Evolutionary conservation across 1,140 invertebrate species (phyloP), one percentile per base, ranked within the genome.

Genomic region (Doryteuthis pealeii): DNA sequence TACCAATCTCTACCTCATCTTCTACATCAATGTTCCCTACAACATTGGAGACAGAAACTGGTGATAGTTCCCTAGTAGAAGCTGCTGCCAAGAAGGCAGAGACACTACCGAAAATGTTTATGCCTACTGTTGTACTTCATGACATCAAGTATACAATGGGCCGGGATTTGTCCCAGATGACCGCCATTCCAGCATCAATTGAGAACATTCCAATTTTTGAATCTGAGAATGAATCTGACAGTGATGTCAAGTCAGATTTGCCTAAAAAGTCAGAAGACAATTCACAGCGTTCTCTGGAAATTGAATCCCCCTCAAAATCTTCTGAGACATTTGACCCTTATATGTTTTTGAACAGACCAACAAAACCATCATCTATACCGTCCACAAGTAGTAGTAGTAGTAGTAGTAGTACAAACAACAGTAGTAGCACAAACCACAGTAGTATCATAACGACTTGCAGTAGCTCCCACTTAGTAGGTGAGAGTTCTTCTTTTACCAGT

Each of bases 191-290:
- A n/a, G 18, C 54, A 15, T 62, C 54, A 6, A 62, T 62, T n/a
- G 54, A 62, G 54, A 62, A 62, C 54, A 62, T 62, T 62, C 54
- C 54, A 62, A 62, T 62, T 28, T 62, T 62, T 62, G 54, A 62
- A n/a, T 62, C 54, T 62, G 54, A 62, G 18, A 62, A 62, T 62
- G 54, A 62, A n/a, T 62, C 54, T 22, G 54, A 62, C 54, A 62
- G 18, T 62, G 54, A 62, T 62, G 18, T 22, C 18, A 62, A 62
- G 26, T 62, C 26, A 6, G 54, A 62, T n/a, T 12, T 18, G 26
- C 54, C 18, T n/a, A 62, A 62, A 28, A 62, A 62, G 18, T 62
- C 54, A 28, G 18, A 6, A n/a, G 10, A 62, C 22, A n/a, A 22
- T n/a, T 28, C 18, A 15, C n/a, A n/a, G n/a, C 54, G 54, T 28